phyloP scores from a whole-genome alignment of 2,797 vertebrate genomes.

The Sciaenops ocellatus region DNA sequence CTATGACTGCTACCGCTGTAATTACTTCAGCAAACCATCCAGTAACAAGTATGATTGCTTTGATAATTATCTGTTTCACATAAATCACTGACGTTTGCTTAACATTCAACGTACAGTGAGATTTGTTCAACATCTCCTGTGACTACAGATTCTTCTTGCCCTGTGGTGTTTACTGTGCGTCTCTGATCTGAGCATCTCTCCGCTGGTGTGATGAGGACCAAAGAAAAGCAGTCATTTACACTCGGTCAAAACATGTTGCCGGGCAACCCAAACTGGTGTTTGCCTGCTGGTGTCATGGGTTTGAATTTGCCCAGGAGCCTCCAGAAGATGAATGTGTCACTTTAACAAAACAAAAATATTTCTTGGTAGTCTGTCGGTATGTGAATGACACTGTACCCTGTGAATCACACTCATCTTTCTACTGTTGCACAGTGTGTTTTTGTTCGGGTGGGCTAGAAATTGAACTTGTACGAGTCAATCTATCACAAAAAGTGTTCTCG shows the following conservation, averaged over 20 bases:
- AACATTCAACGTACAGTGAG: neutral
- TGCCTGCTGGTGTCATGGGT: slow-evolving; percentile 1
- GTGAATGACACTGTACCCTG: neutral
- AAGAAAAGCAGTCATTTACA: slow-evolving; percentile 38
- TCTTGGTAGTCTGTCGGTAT: neutral
- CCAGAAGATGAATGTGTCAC: neutral
- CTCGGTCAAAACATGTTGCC: slow-evolving; percentile 51
- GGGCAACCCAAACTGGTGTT: slow-evolving; percentile 44
- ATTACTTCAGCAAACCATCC: neutral
- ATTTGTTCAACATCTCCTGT: neutral
- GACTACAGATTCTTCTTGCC: neutral
- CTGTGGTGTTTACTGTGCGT: neutral
- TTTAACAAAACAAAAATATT: neutral
- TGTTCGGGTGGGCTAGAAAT: neutral
- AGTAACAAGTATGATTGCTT: neutral
- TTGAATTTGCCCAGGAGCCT: slow-evolving; percentile 5
- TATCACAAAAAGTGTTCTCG: neutral
- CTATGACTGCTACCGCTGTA: neutral
- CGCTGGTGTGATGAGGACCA: slow-evolving; percentile 6
- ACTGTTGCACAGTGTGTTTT: neutral
- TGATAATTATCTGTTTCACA: neutral
- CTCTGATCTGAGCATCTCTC: slow-evolving; percentile 17
- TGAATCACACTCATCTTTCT: neutral
- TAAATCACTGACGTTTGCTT: neutral
- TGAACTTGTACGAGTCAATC: neutral